Base-by-base conservation (phyloP, 2,113 vertebrate species). In the Nibea albiflora region DNA sequence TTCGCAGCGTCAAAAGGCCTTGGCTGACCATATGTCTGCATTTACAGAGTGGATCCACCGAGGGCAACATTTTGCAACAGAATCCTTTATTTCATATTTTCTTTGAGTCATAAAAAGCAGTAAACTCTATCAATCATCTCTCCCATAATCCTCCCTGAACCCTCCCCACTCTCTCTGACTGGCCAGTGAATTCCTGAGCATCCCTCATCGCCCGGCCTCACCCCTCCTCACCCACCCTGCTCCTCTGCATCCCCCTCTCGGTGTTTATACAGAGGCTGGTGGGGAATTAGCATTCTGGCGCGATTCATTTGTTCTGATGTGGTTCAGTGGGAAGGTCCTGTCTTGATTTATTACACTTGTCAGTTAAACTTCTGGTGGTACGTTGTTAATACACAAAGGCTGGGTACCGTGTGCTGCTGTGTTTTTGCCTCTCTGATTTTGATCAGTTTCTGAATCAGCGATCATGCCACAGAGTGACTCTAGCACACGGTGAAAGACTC, bases 281-380 rank as follows among this genome's bases (percentile, higher is more conserved):
- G 84, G 86, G 88, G 89, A 91, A 91, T 90, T 90, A 92, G 54
- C 31, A n/a, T 82, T 90, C 67, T 88, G 85, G 75, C 19, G 16
- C n/a, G 88, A 81, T 88, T 73, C 85, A 88, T 90, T 92, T 89
- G 73, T 89, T 80, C 79, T 67, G 76, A 90, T 71, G 52, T 76
- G 92, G 91, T 92, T 92, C 92, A 92, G 74, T 8, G 10, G 58
- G 74, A 85, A 89, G 83, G 83, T 82, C 80, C 84, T 6, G 75
- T 56, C 67, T 85, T 92, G 89, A 93, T 93, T 92, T 88, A 94
- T 92, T 77, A 39, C 73, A 22, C 84, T 74, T 88, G 88, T 90
- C 89, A 84, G 84, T 82, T 78, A 70, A 77, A 88, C 35, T 73
- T 81, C 24, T 78, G 80, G 62, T 58, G 80, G 70, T 74, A 22